Percentiles rank a stretch among this genome's conserved stretches.
Conservation (phyloP, 2,797 vertebrate species). For the Pipistrellus pipistrellus region DNA sequence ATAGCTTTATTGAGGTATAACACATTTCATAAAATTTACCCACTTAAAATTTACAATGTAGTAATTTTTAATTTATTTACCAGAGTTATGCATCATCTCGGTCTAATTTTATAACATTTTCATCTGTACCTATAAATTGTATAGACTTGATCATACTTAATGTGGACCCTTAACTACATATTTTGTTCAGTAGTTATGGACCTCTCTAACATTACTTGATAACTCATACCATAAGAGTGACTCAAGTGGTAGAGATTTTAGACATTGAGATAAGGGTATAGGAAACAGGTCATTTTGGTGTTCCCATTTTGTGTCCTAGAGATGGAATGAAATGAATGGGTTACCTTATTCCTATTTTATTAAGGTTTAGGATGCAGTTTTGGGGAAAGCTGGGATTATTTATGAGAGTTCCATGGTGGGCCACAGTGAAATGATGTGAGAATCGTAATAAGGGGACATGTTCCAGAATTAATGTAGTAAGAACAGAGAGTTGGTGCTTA, state of each 20-base stretch:
- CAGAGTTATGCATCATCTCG: background rate
- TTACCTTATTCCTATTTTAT: background rate
- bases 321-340: background rate
- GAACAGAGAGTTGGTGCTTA: background rate
- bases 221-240: background rate
- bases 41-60: background rate
- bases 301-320: background rate
- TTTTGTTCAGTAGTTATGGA: background rate
- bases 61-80: background rate
- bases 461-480: background rate
- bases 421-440: background rate
- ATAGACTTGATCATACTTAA: background rate
- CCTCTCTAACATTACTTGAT: background rate
- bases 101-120: conserved; percentile 54
- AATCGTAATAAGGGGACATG: background rate
- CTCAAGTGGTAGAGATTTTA: background rate
- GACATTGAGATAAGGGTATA: background rate
- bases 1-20: no score
- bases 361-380: background rate
- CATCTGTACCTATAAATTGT: background rate
- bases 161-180: background rate
- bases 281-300: background rate
- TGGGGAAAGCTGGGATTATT: background rate
- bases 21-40: no score
- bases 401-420: background rate